phyloP scores from a whole-genome alignment of 1,140 invertebrate species.

The Magallana gigas region DNA sequence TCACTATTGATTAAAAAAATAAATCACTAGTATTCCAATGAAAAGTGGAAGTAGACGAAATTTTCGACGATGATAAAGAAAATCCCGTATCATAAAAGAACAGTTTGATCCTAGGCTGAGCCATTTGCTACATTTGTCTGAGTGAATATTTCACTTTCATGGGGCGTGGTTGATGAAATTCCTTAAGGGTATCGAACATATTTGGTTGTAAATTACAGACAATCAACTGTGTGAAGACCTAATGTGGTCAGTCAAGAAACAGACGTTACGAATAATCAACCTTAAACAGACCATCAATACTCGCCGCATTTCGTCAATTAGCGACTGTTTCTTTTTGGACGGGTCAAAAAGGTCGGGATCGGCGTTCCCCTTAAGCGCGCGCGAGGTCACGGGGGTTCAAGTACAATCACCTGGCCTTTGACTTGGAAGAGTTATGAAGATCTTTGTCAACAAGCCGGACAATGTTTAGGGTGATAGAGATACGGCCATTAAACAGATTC shows the following conservation, averaged over 20 bases:
- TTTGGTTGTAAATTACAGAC: not conserved
- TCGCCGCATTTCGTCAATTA: conserved; percentile 9
- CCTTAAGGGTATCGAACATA: not conserved
- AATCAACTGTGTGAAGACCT: not conserved
- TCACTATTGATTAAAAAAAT: no score
- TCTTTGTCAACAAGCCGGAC: conserved; percentile 22
- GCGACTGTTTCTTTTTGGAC: conserved; percentile 5
- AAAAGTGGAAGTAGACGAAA: no score
- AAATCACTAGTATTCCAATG: no score
- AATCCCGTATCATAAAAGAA: not conserved
- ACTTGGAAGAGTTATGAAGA: conserved; percentile 19
- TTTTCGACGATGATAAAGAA: not conserved
- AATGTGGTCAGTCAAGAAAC: conserved; percentile 13
- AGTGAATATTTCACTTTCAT: not conserved
- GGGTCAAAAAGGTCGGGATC: conserved; percentile 21
- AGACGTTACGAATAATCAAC: conserved; percentile 30
- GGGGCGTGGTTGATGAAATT: not conserved
- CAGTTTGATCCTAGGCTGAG: not conserved
- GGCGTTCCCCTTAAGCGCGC: not conserved
- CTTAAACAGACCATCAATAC: conserved; percentile 10
- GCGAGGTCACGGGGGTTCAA: not conserved
- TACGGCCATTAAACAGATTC: conserved; percentile 26
- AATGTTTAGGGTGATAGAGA: conserved; percentile 16
- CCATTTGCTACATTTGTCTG: conserved; percentile 15
- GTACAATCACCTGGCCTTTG: conserved; percentile 25